phyloP scores from a whole-genome alignment of 64 coral and sea anemone species.

The Dendronephthya gigantea region DNA sequence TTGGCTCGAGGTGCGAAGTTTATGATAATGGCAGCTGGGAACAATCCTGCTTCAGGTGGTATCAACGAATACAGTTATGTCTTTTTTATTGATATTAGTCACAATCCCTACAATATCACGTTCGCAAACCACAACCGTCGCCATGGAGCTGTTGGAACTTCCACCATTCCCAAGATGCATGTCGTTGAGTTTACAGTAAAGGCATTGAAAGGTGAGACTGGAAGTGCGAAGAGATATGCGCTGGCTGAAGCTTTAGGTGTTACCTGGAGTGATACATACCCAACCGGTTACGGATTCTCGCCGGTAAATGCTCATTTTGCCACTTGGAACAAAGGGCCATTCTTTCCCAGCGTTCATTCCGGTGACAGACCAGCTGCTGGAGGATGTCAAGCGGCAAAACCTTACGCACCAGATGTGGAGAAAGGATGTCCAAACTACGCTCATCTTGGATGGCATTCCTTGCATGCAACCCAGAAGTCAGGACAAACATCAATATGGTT shows the following conservation, averaged over 20 bases:
- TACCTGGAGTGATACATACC: conserved; percentile 50
- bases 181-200: conserved; percentile 53
- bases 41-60: conserved; percentile 51
- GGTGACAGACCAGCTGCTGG: conserved; percentile 17
- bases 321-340: conserved; percentile 37
- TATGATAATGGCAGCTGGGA: conserved; percentile 87
- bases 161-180: conserved; percentile 67
- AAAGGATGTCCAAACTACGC: conserved; percentile 31
- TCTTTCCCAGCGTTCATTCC: conserved; percentile 62
- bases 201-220: conserved; percentile 65
- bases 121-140: conserved; percentile 72
- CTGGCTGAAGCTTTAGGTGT: conserved; percentile 52
- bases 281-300: conserved; percentile 56
- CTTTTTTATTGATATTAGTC: conserved; percentile 45
- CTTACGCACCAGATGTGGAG: conserved; percentile 41
- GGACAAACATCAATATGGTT: conserved; percentile 86
- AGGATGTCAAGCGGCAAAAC: background rate
- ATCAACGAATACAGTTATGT: conserved; percentile 61
- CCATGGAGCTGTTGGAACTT: conserved; percentile 38
- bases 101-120: conserved; percentile 57
- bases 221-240: conserved; percentile 31
- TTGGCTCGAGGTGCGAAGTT: conserved; percentile 43
- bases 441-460: conserved; percentile 50
- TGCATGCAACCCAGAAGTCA: conserved; percentile 1
- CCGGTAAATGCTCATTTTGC: conserved; percentile 19